Evolutionary conservation across 2,888 invertebrate genomes (phyloP).

Genomic region (Ectemnius continuus): DNA sequence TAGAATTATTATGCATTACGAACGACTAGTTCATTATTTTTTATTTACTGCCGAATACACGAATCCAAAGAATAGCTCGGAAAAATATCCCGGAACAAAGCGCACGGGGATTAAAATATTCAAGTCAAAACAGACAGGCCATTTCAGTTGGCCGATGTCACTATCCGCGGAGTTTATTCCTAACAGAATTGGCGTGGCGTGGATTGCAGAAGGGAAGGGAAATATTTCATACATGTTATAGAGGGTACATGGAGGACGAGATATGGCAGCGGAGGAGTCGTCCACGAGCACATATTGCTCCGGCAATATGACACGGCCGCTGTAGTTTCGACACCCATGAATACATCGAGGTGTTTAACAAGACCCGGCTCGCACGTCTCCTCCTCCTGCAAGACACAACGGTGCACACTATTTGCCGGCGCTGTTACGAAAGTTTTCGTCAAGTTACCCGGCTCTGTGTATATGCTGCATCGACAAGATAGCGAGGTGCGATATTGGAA

Average conservation of each 20-base stretch:
- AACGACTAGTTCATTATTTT: no score
- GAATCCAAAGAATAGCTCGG: no score
- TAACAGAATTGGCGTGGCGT: no score
- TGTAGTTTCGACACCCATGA: conserved; percentile 50
- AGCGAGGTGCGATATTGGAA: conserved; percentile 5
- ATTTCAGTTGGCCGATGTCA: no score
- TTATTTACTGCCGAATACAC: no score
- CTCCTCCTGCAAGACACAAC: background rate
- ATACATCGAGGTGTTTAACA: conserved; percentile 45
- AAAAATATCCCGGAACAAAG: no score
- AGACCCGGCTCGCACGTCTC: conserved; percentile 28
- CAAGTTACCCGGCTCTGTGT: background rate
- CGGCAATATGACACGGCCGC: conserved; percentile 24
- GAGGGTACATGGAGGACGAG: background rate
- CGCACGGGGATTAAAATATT: no score
- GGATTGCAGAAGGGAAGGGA: background rate
- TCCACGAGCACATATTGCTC: conserved; percentile 21
- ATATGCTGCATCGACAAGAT: background rate
- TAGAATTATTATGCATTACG: no score
- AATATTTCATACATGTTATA: conserved; percentile 2
- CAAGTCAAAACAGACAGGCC: no score
- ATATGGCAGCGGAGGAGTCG: background rate
- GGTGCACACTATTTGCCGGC: no score
- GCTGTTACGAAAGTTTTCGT: no score
- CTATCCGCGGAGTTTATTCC: no score